phyloP scores from a whole-genome alignment of 2,888 invertebrate genomes.

The Dioctria rufipes region DNA sequence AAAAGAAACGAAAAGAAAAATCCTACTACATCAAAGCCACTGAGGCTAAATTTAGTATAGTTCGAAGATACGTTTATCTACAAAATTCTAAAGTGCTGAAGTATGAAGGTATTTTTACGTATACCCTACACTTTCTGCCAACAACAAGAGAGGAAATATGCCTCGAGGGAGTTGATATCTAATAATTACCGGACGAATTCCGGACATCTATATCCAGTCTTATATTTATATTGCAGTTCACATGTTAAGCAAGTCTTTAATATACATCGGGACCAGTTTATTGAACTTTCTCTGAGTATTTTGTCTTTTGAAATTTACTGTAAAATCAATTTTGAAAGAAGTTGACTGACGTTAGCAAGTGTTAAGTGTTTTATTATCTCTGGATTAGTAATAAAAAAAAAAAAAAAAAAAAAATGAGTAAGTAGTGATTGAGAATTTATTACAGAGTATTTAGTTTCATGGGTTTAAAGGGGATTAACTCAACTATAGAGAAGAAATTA shows the following conservation, averaged over 20 bases:
- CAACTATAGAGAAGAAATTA: too few relatives aligned
- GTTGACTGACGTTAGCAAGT: too few relatives aligned
- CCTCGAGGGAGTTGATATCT: conserved; percentile 5
- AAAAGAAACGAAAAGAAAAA: too few relatives aligned
- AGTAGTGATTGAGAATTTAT: too few relatives aligned
- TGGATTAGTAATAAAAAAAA: too few relatives aligned
- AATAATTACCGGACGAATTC: not conserved
- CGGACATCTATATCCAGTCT: not conserved
- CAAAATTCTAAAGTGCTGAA: not conserved
- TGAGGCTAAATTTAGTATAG: not conserved
- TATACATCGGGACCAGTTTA: not conserved
- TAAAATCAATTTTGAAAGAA: too few relatives aligned
- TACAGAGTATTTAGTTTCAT: too few relatives aligned
- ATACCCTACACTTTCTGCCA: not conserved
- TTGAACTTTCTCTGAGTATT: not conserved
- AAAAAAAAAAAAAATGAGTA: too few relatives aligned
- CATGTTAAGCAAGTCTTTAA: not conserved
- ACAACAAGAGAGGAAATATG: not conserved
- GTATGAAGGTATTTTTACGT: not conserved
- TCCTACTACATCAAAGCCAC: not conserved
- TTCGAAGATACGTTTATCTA: not conserved
- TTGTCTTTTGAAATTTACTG: too few relatives aligned
- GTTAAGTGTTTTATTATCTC: too few relatives aligned
- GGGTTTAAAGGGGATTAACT: too few relatives aligned
- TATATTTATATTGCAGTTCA: not conserved